Evolutionary conservation across 2,797 vertebrate species (phyloP), one percentile per base, ranked within the genome.

Genomic region (Fringilla coelebs): DNA sequence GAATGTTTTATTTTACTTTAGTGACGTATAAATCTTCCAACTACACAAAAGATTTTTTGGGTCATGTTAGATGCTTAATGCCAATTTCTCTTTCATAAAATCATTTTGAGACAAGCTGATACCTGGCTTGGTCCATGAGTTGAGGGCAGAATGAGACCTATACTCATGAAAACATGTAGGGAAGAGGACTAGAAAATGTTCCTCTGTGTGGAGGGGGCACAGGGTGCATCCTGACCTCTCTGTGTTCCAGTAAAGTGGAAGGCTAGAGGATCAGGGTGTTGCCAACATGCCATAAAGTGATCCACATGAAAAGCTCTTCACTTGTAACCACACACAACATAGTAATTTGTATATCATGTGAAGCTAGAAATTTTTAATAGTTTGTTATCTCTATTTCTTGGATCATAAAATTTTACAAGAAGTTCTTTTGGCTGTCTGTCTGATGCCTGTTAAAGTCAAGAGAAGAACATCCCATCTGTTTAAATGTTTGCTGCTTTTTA

Each of bases 51-150:
- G 3, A 8, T 46, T 60, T 83, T 46, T 90, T 48, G 88, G 83
- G 71, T 67, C 6, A 4, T 19, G 2, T 63, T 85, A 68, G 15
- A 34, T 26, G 2, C 6, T 52, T 75, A 65, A 72, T 40, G 52
- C 4, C 20, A 36, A 6, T 79, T 94, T 4, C 17, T 66, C 11
- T 90, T 83, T 71, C 18, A 72, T 17, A 61, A 18, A 22, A 22
- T 46, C 28, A 22, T 54, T 88, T 75, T 34, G 71, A 72, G 15
- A 57, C 11, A 48, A 36, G 22, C 1, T 63, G 18, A 34, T 40
- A 49, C 6, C 32, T 3, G 6, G 6, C 3, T 61, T 75, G 26
- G 17, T 67, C 8, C 3, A 25, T 29, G 72, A 84, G 0, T 2
- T n/a, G 7, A 25, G 15, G 66, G 9, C 17, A 62, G 36, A 60